Evolutionary conservation across 2,797 vertebrate species (phyloP).

Genomic region (Poecilia wingei): DNA sequence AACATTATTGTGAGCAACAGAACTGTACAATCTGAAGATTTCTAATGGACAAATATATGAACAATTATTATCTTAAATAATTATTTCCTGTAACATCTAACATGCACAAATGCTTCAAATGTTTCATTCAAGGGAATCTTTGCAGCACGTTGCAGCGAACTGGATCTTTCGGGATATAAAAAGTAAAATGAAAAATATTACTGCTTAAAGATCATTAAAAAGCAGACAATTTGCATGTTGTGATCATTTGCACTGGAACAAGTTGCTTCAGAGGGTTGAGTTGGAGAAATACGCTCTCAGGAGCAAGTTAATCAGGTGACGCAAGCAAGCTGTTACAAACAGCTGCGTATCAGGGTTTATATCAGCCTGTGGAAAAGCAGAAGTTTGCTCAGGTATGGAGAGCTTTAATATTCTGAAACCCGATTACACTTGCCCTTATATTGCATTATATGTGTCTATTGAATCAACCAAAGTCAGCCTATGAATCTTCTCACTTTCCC

Average conservation of each 20-base stretch:
- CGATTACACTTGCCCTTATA: conserved; percentile 68
- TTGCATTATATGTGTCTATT: conserved; percentile 72
- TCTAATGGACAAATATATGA: background rate
- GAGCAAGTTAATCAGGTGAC: conserved; percentile 60
- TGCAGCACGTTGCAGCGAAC: conserved; percentile 2
- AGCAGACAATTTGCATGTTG: background rate
- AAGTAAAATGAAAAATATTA: background rate
- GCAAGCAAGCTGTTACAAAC: conserved; percentile 53
- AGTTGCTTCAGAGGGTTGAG: conserved; percentile 24
- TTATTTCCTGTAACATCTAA: background rate
- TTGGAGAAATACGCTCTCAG: conserved; percentile 33
- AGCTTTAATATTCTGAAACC: conserved; percentile 73
- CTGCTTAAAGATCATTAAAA: background rate
- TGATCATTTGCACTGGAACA: conserved; percentile 23
- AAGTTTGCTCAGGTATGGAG: conserved; percentile 69
- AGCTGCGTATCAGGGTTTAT: conserved; percentile 55
- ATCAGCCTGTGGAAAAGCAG: conserved; percentile 55
- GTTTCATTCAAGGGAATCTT: background rate
- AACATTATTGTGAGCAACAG: no score
- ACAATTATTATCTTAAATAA: background rate
- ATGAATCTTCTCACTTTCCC: conserved; percentile 68
- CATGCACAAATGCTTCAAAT: background rate
- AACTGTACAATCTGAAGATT: background rate
- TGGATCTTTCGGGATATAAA: background rate
- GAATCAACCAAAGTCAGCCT: conserved; percentile 62